Evolutionary conservation across 2,113 vertebrate genomes (phyloP), one percentile per base, ranked within the genome.

Genomic region (Pseudolaguvia tuberculata): DNA sequence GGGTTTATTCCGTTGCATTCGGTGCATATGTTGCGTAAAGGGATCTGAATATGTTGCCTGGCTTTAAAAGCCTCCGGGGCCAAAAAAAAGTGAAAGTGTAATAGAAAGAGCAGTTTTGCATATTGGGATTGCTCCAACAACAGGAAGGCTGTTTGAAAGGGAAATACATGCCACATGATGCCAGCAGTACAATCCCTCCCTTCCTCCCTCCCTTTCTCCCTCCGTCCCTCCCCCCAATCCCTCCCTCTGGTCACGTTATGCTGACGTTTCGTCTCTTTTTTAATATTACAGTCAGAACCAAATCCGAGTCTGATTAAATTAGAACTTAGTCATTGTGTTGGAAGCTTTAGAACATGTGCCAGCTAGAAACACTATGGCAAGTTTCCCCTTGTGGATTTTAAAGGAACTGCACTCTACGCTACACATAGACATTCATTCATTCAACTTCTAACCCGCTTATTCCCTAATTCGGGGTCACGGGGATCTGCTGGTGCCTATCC

Each of bases 221-320:
- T 47, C 31, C 31, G 6, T 35, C 31, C 31, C 31, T 6, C 31
- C 31, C 31, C 31, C n/a, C n/a, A n/a, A n/a, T 69, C 57, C 61
- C 75, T 45, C 55, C 31, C 76, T 69, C 63, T 48, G n/a, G 67
- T 68, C 73, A 71, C 77, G 23, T 81, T 78, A 15, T 74, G 72
- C 79, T 72, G 79, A 78, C 61, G 45, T 71, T 75, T 65, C 56
- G 51, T 25, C 7, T 35, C 1, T 78, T 71, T 56, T 53, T 66
- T 52, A 76, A 47, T 15, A 72, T 4, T 42, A 35, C 48, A 45
- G 47, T 56, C 57, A 27, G 15, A 18, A 3, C 14, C 35, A 23
- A 42, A 58, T 57, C 48, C 61, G 42, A 52, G 23, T 55, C 5
- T 13, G 31, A 17, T 20, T 31, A 45, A 7, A 18, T 12, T 23